A percentile compares a stretch with the other conserved stretches of the same genome.
Evolutionary conservation across 2,888 invertebrate genomes (phyloP).

Genomic region (Sphaeridia pumilis): DNA sequence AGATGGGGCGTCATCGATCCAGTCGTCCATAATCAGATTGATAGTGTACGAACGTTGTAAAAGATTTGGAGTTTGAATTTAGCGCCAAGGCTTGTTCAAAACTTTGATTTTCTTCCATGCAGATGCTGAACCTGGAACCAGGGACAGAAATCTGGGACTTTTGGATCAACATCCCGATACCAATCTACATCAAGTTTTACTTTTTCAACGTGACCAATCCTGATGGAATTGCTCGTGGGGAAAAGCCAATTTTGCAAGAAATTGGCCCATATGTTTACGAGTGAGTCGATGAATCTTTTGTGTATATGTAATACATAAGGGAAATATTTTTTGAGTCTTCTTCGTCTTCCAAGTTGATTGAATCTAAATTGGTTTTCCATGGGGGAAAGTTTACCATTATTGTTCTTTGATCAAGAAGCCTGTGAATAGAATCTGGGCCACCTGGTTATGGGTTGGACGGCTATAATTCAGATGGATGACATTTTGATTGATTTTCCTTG

Average conservation of each 20-base stretch:
- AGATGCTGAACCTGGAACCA: slow-evolving; percentile 30
- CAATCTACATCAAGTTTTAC: slow-evolving; percentile 29
- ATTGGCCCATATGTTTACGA: slow-evolving; percentile 31
- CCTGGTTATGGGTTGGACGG: too few relatives aligned
- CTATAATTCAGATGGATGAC: too few relatives aligned
- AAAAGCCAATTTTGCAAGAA: slow-evolving; percentile 26
- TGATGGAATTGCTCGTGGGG: slow-evolving; percentile 22
- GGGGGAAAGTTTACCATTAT: too few relatives aligned
- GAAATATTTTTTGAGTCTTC: too few relatives aligned
- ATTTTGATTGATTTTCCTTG: neutral
- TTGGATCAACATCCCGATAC: slow-evolving; percentile 33
- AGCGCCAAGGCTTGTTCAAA: neutral
- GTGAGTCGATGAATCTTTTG: too few relatives aligned
- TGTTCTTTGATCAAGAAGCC: too few relatives aligned
- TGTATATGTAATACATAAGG: too few relatives aligned
- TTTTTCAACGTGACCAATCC: slow-evolving; percentile 35
- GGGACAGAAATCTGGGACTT: slow-evolving; percentile 33
- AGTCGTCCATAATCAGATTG: slow-evolving; percentile 13
- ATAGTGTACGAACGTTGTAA: slow-evolving; percentile 9
- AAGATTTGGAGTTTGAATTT: neutral
- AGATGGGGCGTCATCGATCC: slow-evolving; percentile 20
- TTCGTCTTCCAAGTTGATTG: neutral
- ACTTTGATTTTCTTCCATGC: neutral
- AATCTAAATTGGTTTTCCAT: neutral
- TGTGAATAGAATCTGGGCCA: too few relatives aligned